phyloP scores from a whole-genome alignment of 2,113 vertebrate genomes.

The Bos indicus region DNA sequence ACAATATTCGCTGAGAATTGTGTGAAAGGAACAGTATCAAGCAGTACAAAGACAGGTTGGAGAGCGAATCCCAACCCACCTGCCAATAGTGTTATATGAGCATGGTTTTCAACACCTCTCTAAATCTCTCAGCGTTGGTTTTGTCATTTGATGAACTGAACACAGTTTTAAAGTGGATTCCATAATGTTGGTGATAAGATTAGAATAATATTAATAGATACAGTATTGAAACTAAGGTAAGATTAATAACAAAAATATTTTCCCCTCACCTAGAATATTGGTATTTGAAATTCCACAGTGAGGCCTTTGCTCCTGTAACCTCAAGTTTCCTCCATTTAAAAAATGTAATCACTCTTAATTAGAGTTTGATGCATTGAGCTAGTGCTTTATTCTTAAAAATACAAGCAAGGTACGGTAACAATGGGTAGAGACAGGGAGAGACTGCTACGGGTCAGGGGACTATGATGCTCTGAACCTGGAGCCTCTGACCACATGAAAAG shows the following conservation, averaged over 20 bases:
- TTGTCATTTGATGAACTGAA: background rate
- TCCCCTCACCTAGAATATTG: background rate
- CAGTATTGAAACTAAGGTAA: background rate
- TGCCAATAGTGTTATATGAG: background rate
- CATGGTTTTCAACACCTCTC: background rate
- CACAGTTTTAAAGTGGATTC: background rate
- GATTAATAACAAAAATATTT: background rate
- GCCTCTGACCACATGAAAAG: fast-evolving
- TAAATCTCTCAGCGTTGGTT: background rate
- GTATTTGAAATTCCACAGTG: background rate
- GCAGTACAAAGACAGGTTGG: background rate
- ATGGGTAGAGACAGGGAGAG: background rate
- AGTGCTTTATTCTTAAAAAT: background rate
- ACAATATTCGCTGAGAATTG: background rate
- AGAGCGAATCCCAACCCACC: background rate
- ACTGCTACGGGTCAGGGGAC: fast-evolving
- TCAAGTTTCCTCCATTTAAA: background rate
- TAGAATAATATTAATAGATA: background rate
- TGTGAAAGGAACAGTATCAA: background rate
- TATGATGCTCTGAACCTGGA: background rate
- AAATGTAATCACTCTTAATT: background rate
- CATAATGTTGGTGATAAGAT: background rate
- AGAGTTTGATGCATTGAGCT: background rate
- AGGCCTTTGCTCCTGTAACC: background rate
- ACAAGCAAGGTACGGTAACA: background rate